Evolutionary conservation across 2,888 invertebrate species (phyloP).

Genomic region (Acronicta psi): DNA sequence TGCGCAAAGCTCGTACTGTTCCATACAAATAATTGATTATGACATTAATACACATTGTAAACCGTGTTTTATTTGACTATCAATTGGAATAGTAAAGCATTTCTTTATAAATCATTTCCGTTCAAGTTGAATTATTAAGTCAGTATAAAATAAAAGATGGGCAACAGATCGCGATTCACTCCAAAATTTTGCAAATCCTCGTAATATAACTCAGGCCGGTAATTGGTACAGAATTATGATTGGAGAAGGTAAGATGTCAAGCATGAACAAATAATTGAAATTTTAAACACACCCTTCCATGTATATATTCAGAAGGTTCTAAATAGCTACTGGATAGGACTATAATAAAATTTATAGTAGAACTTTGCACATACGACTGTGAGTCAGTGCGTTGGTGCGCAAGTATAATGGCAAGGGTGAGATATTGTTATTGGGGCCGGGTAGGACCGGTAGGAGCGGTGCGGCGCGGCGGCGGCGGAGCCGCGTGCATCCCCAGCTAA

Average conservation of each 20-base stretch:
- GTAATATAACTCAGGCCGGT: background rate
- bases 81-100: constrained; percentile 25
- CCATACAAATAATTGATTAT: constrained; percentile 61
- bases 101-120: constrained; percentile 25
- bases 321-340: background rate
- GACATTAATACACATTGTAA: constrained; percentile 56
- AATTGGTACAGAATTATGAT: too few relatives aligned
- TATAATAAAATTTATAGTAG: background rate
- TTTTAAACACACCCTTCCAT: too few relatives aligned
- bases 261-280: too few relatives aligned
- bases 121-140: constrained; percentile 8
- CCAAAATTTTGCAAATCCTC: background rate
- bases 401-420: constrained; percentile 40
- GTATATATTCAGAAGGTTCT: background rate
- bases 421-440: constrained; percentile 38
- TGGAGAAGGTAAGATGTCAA: too few relatives aligned
- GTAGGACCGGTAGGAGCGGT: constrained; percentile 25
- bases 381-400: constrained; percentile 9
- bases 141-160: background rate
- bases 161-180: background rate
- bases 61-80: constrained; percentile 39
- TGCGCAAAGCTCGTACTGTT: constrained; percentile 32
- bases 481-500: constrained; percentile 67
- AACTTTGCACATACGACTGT: constrained; percentile 4
- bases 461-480: constrained; percentile 46